Percentiles rank a stretch among this genome's conserved stretches.
Evolutionary conservation across 1,140 invertebrate species (phyloP).

Genomic region (Ylistrum balloti): DNA sequence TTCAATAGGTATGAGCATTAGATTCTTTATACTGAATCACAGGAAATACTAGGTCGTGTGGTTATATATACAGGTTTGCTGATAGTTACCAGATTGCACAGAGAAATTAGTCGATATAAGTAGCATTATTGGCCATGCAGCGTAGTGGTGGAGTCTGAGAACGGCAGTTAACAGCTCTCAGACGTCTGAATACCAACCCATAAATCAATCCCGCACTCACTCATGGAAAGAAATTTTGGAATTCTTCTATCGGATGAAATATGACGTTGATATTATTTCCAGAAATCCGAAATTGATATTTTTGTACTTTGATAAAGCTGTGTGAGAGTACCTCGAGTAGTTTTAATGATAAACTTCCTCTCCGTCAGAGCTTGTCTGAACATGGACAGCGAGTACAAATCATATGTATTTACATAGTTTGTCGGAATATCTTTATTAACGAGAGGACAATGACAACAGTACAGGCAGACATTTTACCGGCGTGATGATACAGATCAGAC

Average conservation of each 20-base stretch:
- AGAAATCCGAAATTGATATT: neutral
- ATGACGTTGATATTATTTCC: constrained; percentile 8
- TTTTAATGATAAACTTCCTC: constrained; percentile 4
- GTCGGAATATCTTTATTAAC: neutral
- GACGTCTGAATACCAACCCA: neutral
- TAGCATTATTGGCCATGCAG: neutral
- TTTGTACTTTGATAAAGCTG: neutral
- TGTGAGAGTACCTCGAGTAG: neutral
- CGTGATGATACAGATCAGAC: neutral
- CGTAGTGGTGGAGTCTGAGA: neutral
- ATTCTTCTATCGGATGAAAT: neutral
- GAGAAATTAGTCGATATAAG: neutral
- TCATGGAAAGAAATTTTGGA: neutral
- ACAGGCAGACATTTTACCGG: too few species aligned
- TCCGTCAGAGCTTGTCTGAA: too few species aligned
- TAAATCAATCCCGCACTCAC: neutral
- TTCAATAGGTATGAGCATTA: too few species aligned
- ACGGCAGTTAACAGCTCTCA: neutral
- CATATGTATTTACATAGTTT: neutral
- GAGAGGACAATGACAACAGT: too few species aligned
- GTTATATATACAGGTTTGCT: neutral
- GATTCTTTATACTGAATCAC: neutral
- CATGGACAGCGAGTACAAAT: too few species aligned
- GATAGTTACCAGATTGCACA: neutral
- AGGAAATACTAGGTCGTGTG: neutral